phyloP scores from a whole-genome alignment of 2,888 invertebrate genomes.

The Caenorhabditis sulstoni region DNA sequence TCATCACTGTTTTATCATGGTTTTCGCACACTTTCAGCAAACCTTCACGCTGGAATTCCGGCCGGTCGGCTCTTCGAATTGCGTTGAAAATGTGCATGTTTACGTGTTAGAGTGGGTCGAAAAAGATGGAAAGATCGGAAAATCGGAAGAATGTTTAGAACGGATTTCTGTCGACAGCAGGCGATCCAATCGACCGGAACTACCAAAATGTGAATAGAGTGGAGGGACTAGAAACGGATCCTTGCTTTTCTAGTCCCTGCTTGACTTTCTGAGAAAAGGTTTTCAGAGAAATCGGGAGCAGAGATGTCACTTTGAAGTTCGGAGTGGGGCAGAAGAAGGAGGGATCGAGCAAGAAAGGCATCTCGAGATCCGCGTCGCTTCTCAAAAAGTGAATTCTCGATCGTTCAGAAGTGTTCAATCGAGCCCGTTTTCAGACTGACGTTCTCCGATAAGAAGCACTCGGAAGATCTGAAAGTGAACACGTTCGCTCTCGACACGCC shows the following conservation, averaged over 20 bases:
- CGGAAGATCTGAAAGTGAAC: slow-evolving; percentile 40
- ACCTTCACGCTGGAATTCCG: slow-evolving; percentile 37
- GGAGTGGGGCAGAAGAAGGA: slow-evolving; percentile 31
- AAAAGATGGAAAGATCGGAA: not conserved
- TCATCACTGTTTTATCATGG: not conserved
- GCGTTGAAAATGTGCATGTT: slow-evolving; percentile 32
- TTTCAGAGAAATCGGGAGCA: slow-evolving; percentile 42
- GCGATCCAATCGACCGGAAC: slow-evolving; percentile 12
- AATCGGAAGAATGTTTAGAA: slow-evolving; percentile 14
- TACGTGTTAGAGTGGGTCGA: slow-evolving; percentile 46
- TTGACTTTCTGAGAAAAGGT: no score
- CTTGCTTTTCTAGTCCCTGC: no score
- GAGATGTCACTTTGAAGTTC: slow-evolving; percentile 38
- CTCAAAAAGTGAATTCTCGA: slow-evolving; percentile 25
- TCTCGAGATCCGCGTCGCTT: slow-evolving; percentile 39
- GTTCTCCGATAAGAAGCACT: slow-evolving; percentile 47
- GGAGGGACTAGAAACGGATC: no score
- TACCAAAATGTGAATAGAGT: slow-evolving; percentile 46
- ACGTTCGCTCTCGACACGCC: slow-evolving; percentile 36
- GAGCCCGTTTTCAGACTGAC: slow-evolving; percentile 10
- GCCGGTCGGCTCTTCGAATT: slow-evolving; percentile 22
- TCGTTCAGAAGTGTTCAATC: not conserved
- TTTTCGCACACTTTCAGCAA: slow-evolving; percentile 38
- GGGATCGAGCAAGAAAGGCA: slow-evolving; percentile 14
- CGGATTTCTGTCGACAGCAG: slow-evolving; percentile 35